A percentile compares a stretch with the other conserved stretches of the same genome.
These are phyloP conservation scores for Aporrectodea caliginosa DNA, from an alignment of 1,140 invertebrate genomes.

Conservation along the genomic window DNA sequence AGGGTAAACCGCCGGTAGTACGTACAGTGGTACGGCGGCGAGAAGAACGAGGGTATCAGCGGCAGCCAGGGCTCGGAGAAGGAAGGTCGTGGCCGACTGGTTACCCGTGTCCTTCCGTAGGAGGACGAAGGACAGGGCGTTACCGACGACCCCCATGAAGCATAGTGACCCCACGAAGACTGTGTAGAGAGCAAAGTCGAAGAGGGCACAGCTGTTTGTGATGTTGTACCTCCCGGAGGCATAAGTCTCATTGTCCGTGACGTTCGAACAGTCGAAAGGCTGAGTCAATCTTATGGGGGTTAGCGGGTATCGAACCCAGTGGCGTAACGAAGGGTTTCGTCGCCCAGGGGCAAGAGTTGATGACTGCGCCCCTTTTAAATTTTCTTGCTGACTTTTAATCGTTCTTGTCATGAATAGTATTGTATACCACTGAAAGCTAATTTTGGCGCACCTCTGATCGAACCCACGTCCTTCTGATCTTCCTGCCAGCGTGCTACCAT, in stretches of 20 bases:
- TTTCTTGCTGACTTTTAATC: too few relatives aligned
- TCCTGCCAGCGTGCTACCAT: too few relatives aligned
- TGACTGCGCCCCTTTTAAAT: too few relatives aligned
- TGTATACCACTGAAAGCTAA: too few relatives aligned
- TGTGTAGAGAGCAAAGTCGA: constrained; percentile 30
- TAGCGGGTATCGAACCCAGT: too few relatives aligned
- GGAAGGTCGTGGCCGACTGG: constrained; percentile 24
- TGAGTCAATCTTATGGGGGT: too few relatives aligned
- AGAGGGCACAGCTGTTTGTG: constrained; percentile 19
- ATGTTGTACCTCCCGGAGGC: neutral
- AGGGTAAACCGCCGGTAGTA: constrained; percentile 8
- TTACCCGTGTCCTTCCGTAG: neutral
- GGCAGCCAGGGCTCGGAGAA: constrained; percentile 28
- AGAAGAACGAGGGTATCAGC: constrained; percentile 28
- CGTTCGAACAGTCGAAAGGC: too few relatives aligned
- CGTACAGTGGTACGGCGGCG: constrained; percentile 30
- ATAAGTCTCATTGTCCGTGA: too few relatives aligned
- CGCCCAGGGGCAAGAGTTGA: too few relatives aligned
- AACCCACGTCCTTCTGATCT: too few relatives aligned
- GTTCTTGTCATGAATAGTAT: too few relatives aligned
- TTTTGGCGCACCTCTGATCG: neutral
- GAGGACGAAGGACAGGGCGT: constrained; percentile 25
- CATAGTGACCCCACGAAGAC: constrained; percentile 27
- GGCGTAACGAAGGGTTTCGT: too few relatives aligned
- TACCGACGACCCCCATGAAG: constrained; percentile 26